phyloP scores from a whole-genome alignment of 23 tunicate genomes.

The Halocynthia roretzi region DNA sequence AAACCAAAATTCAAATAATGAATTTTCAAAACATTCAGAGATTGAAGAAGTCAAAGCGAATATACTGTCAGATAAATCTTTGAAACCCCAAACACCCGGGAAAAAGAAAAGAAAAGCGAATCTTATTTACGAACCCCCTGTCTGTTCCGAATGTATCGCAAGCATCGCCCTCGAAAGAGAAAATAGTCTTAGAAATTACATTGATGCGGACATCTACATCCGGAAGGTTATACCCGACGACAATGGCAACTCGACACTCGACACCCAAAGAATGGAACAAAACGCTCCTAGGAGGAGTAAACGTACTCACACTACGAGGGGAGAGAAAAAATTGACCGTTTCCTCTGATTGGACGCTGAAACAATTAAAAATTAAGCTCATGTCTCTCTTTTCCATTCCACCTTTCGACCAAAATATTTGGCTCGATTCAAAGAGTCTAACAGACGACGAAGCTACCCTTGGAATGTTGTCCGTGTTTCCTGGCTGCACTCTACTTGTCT shows the following conservation, averaged over 20 bases:
- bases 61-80: background rate
- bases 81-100: background rate
- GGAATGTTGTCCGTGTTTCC: slow-evolving; percentile 44
- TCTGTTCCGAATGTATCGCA: slow-evolving; percentile 55
- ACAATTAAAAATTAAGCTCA: slow-evolving; percentile 62
- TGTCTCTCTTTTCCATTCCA: slow-evolving; percentile 61
- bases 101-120: background rate
- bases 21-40: background rate
- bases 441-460: slow-evolving; percentile 38
- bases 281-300: slow-evolving; percentile 5
- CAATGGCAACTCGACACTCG: background rate
- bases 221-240: slow-evolving; percentile 21
- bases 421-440: slow-evolving; percentile 29
- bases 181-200: slow-evolving; percentile 21
- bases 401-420: slow-evolving; percentile 91
- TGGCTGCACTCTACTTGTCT: slow-evolving; percentile 29
- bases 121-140: slow-evolving; percentile 28
- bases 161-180: slow-evolving; percentile 24
- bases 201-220: slow-evolving; percentile 41
- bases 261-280: background rate
- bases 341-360: slow-evolving; percentile 68
- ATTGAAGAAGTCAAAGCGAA: slow-evolving; percentile 8
- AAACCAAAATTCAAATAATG: background rate
- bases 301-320: slow-evolving; percentile 22
- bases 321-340: slow-evolving; percentile 54